phyloP scores from a whole-genome alignment of 37 sponge, comb jelly and placozoan genomes.

The Diacarnus erythraeanus region DNA sequence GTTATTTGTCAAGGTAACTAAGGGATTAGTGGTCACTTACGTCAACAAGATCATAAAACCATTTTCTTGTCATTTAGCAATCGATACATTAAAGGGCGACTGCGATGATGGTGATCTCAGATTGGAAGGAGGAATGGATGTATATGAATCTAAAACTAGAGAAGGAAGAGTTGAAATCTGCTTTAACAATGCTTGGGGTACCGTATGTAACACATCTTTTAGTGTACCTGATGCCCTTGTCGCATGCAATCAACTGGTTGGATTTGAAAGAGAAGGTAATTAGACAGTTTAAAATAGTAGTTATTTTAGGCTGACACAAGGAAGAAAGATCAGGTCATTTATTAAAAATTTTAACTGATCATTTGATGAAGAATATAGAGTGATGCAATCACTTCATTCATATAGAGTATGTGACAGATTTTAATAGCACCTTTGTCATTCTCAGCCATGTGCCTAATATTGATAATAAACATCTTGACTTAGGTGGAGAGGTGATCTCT shows the following conservation, averaged over 20 bases:
- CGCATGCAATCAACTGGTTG: neutral
- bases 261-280: neutral
- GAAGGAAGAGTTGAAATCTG: constrained; percentile 16
- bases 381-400: no score
- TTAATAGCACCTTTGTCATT: no score
- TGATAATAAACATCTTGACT: no score
- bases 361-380: no score
- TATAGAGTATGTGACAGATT: no score
- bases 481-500: neutral
- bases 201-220: neutral
- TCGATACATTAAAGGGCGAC: neutral
- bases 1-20: constrained; percentile 37
- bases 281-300: no score
- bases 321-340: no score
- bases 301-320: no score
- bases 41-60: neutral
- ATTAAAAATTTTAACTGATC: no score
- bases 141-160: neutral
- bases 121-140: neutral
- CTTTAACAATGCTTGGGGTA: constrained; percentile 18
- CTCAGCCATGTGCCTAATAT: no score
- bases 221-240: neutral
- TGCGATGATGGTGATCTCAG: constrained; percentile 12
- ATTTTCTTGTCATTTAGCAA: no score
- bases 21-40: neutral